Conservation (phyloP, 1,140 invertebrate species). For the Orchestia grillus region DNA sequence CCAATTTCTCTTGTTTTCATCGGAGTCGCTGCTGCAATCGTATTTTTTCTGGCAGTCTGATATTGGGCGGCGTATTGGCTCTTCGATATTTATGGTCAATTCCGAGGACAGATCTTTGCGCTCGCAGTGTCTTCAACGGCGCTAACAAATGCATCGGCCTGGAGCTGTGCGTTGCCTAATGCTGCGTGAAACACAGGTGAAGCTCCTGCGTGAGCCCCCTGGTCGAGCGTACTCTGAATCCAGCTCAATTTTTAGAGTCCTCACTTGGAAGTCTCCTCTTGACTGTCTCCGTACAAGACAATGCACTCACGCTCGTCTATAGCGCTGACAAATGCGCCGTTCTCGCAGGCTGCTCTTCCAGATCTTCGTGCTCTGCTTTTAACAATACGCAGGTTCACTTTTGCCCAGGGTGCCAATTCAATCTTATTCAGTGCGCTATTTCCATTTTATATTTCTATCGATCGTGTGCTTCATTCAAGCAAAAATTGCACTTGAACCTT, state of each 20-base stretch:
- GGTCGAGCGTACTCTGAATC: background rate
- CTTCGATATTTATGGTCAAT: constrained; percentile 43
- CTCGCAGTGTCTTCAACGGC: constrained; percentile 24
- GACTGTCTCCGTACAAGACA: background rate
- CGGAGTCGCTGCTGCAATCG: background rate
- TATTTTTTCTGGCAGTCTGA: constrained; percentile 17
- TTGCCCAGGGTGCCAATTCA: background rate
- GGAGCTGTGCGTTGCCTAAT: background rate
- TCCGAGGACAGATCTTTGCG: constrained; percentile 1
- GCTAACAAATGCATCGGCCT: background rate
- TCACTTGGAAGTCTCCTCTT: background rate
- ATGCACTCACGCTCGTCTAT: background rate
- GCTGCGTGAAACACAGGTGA: background rate
- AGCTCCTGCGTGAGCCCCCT: background rate
- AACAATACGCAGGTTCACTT: background rate
- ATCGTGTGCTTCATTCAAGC: background rate
- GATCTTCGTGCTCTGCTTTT: background rate
- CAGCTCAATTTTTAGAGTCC: background rate
- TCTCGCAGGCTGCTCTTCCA: background rate
- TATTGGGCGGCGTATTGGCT: constrained; percentile 18
- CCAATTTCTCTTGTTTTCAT: constrained; percentile 36
- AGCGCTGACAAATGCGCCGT: background rate
- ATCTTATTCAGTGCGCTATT: background rate
- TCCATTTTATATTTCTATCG: background rate
- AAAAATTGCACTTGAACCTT: background rate